Evolutionary conservation across 1,140 invertebrate species (phyloP).

Genomic region (Teleopsis dalmanni): DNA sequence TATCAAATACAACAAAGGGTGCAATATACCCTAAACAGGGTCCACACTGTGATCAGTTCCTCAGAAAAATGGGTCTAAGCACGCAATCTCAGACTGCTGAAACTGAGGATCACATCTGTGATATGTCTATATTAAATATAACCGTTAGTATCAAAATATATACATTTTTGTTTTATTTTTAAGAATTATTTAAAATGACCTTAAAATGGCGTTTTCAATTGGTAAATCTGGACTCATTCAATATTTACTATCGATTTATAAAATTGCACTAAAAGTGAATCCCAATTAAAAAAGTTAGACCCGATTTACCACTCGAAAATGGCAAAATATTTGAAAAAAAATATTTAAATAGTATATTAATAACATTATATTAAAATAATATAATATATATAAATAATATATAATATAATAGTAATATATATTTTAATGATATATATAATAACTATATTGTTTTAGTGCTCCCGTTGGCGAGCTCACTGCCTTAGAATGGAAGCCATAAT

Average conservation of each 20-base stretch:
- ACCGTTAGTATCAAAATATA: conserved; percentile 24
- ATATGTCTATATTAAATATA: conserved; percentile 43
- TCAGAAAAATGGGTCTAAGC: conserved; percentile 42
- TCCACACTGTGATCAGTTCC: conserved; percentile 45
- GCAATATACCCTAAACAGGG: conserved; percentile 28
- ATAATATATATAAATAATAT: too few species aligned
- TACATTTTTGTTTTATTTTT: not conserved
- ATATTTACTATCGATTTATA: too few species aligned
- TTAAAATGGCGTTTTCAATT: not conserved
- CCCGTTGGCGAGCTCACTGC: conserved; percentile 39
- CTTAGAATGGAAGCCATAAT: conserved; percentile 38
- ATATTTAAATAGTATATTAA: too few species aligned
- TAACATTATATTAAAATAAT: too few species aligned
- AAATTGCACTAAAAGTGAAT: too few species aligned
- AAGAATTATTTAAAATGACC: not conserved
- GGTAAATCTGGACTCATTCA: too few species aligned
- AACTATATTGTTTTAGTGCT: conserved; percentile 33
- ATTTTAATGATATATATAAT: too few species aligned
- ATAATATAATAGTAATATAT: too few species aligned
- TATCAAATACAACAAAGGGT: conserved; percentile 2
- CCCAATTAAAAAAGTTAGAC: too few species aligned
- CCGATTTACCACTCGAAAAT: too few species aligned
- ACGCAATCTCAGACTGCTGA: conserved; percentile 36
- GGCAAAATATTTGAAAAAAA: too few species aligned
- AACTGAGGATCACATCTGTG: conserved; percentile 43